phyloP scores from a whole-genome alignment of 1,140 invertebrate genomes.

The Idris sp. region DNA sequence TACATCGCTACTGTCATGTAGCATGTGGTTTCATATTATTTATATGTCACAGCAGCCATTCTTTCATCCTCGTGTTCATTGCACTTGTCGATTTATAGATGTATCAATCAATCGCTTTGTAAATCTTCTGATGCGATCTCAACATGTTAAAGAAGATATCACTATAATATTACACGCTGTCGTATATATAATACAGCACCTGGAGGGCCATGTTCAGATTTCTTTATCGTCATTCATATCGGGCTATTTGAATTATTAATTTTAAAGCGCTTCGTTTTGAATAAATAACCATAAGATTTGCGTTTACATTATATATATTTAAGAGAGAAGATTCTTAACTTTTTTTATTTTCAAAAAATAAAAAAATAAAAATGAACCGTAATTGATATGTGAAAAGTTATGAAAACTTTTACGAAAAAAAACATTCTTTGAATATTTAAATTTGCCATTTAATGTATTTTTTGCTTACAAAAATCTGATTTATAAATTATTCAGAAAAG shows the following conservation, averaged over 20 bases:
- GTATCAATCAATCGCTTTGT: constrained; percentile 45
- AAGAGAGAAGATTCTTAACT: too few species aligned
- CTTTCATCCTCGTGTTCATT: constrained; percentile 26
- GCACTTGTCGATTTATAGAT: constrained; percentile 39
- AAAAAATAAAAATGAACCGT: too few species aligned
- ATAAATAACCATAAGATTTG: too few species aligned
- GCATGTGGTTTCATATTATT: constrained; percentile 24
- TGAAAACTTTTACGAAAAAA: too few species aligned
- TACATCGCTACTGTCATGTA: constrained; percentile 10
- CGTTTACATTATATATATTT: too few species aligned
- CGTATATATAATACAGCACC: constrained; percentile 29
- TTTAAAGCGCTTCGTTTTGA: background rate
- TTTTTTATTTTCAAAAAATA: too few species aligned
- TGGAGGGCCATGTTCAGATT: constrained; percentile 19
- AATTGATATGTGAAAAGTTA: too few species aligned
- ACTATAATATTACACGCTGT: constrained; percentile 42
- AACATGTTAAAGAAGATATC: constrained; percentile 46
- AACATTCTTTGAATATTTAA: too few species aligned
- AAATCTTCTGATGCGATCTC: constrained; percentile 32
- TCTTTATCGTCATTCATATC: constrained; percentile 20
- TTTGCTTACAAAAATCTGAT: too few species aligned
- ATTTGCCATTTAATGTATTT: too few species aligned
- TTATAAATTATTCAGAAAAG: too few species aligned
- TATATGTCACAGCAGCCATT: constrained; percentile 16
- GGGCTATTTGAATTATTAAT: constrained; percentile 12